Evolutionary conservation across 2,113 vertebrate genomes (phyloP).

Genomic region (Mirounga angustirostris): DNA sequence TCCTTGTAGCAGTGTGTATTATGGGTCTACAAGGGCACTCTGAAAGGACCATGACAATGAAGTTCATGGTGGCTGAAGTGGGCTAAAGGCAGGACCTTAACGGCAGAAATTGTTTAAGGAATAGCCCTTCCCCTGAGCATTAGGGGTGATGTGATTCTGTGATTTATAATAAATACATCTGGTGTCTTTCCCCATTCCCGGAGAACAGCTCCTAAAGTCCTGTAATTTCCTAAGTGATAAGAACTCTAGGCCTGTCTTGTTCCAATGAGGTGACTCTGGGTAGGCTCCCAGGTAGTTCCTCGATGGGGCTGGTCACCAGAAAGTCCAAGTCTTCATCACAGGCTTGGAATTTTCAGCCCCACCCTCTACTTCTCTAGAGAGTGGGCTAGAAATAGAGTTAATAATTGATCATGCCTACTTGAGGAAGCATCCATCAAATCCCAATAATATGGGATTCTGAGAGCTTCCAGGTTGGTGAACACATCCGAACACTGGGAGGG

Average conservation of each 20-base stretch:
- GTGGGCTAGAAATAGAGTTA: not conserved
- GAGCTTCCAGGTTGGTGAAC: not conserved
- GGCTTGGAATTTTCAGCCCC: not conserved
- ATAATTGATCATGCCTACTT: not conserved
- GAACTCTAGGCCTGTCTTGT: not conserved
- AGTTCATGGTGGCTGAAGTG: not conserved
- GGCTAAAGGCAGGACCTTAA: not conserved
- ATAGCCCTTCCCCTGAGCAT: not conserved
- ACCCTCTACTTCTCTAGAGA: not conserved
- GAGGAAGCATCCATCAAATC: not conserved
- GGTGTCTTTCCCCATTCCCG: not conserved
- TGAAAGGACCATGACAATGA: not conserved
- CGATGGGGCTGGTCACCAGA: not conserved
- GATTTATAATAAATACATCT: not conserved
- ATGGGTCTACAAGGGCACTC: not conserved
- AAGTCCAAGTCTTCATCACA: not conserved
- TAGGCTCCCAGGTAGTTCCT: not conserved
- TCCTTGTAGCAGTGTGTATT: not conserved
- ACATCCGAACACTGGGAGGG: not conserved
- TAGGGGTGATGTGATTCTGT: not conserved
- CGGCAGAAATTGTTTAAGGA: fast-evolving
- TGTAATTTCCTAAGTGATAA: not conserved
- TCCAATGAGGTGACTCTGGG: not conserved
- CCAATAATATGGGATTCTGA: not conserved
- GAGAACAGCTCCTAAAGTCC: not conserved